Conservation (phyloP, 2,888 invertebrate genomes). For the Trichacis sp. region DNA sequence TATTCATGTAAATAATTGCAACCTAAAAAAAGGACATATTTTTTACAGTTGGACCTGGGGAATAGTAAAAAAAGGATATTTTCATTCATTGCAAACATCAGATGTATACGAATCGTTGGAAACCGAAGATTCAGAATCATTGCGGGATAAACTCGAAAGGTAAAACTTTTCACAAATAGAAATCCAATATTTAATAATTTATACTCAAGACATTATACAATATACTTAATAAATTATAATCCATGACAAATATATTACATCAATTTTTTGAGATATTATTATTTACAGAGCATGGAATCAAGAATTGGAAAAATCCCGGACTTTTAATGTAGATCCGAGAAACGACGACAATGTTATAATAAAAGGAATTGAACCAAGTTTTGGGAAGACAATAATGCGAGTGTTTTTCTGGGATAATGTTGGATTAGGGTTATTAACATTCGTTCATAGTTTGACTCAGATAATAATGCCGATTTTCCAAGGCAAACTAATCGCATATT, state of each 20-base stretch:
- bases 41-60: slow-evolving; percentile 65
- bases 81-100: slow-evolving; percentile 56
- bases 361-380: slow-evolving; percentile 55
- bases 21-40: no score
- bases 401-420: slow-evolving; percentile 64
- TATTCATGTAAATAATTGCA: no score
- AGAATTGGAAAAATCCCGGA: slow-evolving; percentile 57
- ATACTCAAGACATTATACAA: no score
- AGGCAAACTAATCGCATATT: slow-evolving; percentile 54
- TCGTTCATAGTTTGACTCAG: slow-evolving; percentile 36
- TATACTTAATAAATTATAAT: no score
- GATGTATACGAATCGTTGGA: slow-evolving; percentile 65
- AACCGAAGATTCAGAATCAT: slow-evolving; percentile 58
- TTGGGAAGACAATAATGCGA: slow-evolving; percentile 66
- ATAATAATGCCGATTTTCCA: slow-evolving; percentile 51
- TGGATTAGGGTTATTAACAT: slow-evolving; percentile 29
- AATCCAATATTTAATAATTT: no score
- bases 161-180: no score
- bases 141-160: slow-evolving; percentile 62
- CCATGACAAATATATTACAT: no score
- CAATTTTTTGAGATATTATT: slow-evolving; percentile 4
- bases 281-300: slow-evolving; percentile 68
- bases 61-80: slow-evolving; percentile 62
- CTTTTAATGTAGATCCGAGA: slow-evolving; percentile 38
- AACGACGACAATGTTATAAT: slow-evolving; percentile 39